phyloP scores from a whole-genome alignment of 2,113 vertebrate species.

The Vanacampus margaritifer region DNA sequence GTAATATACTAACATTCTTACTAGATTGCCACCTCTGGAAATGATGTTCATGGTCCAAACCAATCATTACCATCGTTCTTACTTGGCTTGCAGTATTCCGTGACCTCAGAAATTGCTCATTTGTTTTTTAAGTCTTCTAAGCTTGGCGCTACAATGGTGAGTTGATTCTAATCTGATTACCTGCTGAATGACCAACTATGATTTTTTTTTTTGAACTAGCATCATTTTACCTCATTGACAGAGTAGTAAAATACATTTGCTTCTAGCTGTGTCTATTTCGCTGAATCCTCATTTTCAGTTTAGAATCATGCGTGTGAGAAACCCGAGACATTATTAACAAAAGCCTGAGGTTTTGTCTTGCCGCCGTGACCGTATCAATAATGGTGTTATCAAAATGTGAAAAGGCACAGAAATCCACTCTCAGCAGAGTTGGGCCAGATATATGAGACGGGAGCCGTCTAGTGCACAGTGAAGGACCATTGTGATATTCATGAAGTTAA shows the following conservation, averaged over 20 bases:
- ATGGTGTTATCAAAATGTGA: conserved; percentile 8
- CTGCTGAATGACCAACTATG: too few species aligned
- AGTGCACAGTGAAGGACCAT: conserved; percentile 1
- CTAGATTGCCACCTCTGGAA: not conserved
- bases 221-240: not conserved
- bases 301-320: not conserved
- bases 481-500: conserved; percentile 9
- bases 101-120: not conserved
- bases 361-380: not conserved
- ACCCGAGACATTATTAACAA: not conserved
- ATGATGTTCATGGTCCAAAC: not conserved
- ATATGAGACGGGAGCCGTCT: not conserved
- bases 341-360: not conserved
- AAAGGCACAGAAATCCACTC: not conserved
- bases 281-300: not conserved
- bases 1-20: not conserved
- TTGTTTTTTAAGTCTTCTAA: not conserved
- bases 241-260: not conserved
- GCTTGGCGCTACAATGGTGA: not conserved
- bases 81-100: too few species aligned
- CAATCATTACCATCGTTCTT: too few species aligned
- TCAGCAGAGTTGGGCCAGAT: conserved; percentile 10
- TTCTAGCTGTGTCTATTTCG: not conserved
- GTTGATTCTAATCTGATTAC: too few species aligned
- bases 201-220: too few species aligned